Evolutionary conservation across 2,888 invertebrate species (phyloP).

Genomic region (Drosophila leonis): DNA sequence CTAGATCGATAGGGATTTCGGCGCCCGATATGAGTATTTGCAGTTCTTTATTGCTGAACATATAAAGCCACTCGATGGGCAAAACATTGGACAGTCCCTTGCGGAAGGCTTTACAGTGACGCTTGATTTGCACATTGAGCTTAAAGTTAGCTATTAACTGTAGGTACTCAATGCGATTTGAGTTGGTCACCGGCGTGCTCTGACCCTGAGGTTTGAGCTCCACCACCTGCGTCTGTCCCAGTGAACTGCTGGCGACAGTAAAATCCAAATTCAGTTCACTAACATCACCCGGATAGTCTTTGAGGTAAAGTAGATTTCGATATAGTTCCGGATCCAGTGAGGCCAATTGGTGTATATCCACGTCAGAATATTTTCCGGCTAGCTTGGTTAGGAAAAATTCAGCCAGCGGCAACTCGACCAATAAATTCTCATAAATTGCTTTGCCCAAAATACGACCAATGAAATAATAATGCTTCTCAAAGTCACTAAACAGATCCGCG

Average conservation of each 20-base stretch:
- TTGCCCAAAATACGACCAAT: constrained; percentile 97
- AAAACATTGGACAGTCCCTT: constrained; percentile 96
- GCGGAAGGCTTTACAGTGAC: constrained; percentile 95
- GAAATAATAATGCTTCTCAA: constrained; percentile 96
- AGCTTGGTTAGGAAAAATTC: constrained; percentile 97
- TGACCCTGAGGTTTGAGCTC: constrained; percentile 96
- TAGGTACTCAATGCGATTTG: constrained; percentile 98
- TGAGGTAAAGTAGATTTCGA: constrained; percentile 94
- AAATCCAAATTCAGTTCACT: constrained; percentile 96
- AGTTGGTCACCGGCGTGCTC: constrained; percentile 95
- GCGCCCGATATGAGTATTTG: constrained; percentile 99
- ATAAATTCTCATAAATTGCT: constrained; percentile 96
- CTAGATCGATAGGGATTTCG: constrained; percentile 96
- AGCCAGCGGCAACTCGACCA: constrained; percentile 97
- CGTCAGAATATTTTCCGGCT: constrained; percentile 90
- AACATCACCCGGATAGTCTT: constrained; percentile 94
- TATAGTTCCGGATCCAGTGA: constrained; percentile 95
- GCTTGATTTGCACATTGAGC: constrained; percentile 94
- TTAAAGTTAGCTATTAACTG: constrained; percentile 98
- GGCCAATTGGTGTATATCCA: constrained; percentile 96
- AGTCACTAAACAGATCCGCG: constrained; percentile 93
- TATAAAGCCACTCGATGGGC: constrained; percentile 95
- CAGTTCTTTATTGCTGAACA: constrained; percentile 97
- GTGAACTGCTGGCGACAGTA: constrained; percentile 94
- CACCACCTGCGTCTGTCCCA: constrained; percentile 95